Conservation (phyloP, 2,113 vertebrate species). For the Boleophthalmus pectinirostris region DNA sequence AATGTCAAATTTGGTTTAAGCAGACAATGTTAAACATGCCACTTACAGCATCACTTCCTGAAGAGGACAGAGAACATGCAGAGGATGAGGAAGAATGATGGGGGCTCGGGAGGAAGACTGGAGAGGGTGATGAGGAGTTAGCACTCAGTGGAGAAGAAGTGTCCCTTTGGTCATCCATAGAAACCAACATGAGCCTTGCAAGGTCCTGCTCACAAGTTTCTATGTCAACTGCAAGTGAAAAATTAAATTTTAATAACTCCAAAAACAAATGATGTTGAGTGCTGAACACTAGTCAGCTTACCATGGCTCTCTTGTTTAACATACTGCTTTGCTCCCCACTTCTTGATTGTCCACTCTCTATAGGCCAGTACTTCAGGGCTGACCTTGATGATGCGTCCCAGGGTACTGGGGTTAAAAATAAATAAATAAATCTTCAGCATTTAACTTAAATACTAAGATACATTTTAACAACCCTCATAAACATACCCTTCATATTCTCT, state of each 20-base stretch:
- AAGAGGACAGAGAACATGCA: conserved; percentile 79
- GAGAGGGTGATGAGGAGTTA: conserved; percentile 77
- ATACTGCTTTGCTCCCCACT: conserved; percentile 79
- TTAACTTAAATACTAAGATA: background rate
- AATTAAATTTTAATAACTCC: background rate
- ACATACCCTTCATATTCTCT: conserved; percentile 92
- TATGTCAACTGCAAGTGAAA: conserved; percentile 39
- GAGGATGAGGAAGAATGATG: conserved; percentile 86
- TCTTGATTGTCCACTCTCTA: conserved; percentile 90
- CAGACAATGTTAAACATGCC: background rate
- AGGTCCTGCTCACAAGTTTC: conserved; percentile 74
- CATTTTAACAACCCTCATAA: background rate
- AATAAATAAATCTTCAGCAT: too few species aligned
- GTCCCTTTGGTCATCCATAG: conserved; percentile 78
- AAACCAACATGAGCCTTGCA: conserved; percentile 56
- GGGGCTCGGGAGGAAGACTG: conserved; percentile 80
- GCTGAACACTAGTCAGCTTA: conserved; percentile 13
- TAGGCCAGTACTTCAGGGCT: conserved; percentile 89
- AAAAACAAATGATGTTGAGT: background rate
- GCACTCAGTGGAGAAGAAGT: conserved; percentile 74
- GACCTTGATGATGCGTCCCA: conserved; percentile 92
- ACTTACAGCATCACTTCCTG: conserved; percentile 90
- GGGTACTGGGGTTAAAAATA: conserved; percentile 73
- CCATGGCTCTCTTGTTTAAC: conserved; percentile 53
- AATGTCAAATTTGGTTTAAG: background rate